phyloP scores from a whole-genome alignment of 2,113 vertebrate genomes.

The Hepsetus odoe region DNA sequence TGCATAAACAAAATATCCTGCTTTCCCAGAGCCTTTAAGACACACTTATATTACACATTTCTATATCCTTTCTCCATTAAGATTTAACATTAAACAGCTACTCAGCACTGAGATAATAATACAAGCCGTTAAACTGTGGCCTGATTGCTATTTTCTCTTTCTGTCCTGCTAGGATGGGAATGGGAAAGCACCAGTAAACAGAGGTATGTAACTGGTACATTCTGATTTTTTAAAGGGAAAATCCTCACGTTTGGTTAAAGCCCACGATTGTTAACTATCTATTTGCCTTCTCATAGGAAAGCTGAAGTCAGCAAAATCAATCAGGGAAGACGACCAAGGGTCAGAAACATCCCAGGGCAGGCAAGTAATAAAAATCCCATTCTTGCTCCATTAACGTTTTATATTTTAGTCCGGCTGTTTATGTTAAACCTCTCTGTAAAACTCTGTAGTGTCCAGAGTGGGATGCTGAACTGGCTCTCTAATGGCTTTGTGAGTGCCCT shows the following conservation, averaged over 20 bases:
- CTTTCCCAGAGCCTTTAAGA: not conserved
- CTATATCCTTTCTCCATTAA: not conserved
- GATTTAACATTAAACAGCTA: not conserved
- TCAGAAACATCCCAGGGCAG: slow-evolving; percentile 45
- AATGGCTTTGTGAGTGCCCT: slow-evolving; percentile 71
- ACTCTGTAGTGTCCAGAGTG: slow-evolving; percentile 62
- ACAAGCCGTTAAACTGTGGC: not conserved
- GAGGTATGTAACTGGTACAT: slow-evolving; percentile 5
- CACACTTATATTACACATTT: not conserved
- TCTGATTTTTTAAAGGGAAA: not conserved
- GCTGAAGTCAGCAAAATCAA: slow-evolving; percentile 29
- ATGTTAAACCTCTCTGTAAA: not conserved
- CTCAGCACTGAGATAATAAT: not conserved
- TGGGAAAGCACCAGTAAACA: slow-evolving; percentile 19
- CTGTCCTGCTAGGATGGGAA: slow-evolving; percentile 20
- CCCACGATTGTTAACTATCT: not conserved
- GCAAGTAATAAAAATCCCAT: not conserved
- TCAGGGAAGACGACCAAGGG: slow-evolving; percentile 33
- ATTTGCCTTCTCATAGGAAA: slow-evolving; percentile 22
- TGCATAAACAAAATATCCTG: not conserved
- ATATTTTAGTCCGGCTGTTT: not conserved
- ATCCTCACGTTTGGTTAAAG: not conserved
- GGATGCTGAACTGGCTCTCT: slow-evolving; percentile 75
- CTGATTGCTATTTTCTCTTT: not conserved
- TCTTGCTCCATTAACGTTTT: not conserved